Conservation (phyloP, 1,140 invertebrate genomes). For the Philopotamus ludificatus region DNA sequence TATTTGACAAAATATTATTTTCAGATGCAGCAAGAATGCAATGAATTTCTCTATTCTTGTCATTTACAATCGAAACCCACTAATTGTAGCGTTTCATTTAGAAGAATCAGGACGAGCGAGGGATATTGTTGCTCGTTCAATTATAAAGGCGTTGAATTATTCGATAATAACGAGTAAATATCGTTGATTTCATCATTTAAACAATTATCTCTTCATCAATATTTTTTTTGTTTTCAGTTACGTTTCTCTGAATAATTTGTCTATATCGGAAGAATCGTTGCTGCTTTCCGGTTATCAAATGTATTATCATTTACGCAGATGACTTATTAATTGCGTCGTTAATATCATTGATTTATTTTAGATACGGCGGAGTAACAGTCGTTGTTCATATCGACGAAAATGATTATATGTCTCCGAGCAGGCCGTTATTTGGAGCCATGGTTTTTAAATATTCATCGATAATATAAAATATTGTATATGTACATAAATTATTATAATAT, state of each 20-base stretch:
- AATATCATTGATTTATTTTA: too few relatives aligned
- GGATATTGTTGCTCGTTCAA: conserved; percentile 3
- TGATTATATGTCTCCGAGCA: conserved; percentile 13
- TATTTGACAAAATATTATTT: background rate
- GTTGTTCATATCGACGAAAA: conserved; percentile 6
- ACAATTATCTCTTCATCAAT: background rate
- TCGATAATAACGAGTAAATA: background rate
- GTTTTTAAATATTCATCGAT: background rate
- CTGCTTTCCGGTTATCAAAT: conserved; percentile 6
- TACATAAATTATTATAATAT: background rate
- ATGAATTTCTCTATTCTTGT: background rate
- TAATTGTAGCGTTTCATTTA: background rate
- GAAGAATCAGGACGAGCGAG: background rate
- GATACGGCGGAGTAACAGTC: conserved; percentile 9
- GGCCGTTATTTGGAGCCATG: conserved; percentile 1
- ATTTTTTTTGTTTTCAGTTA: background rate
- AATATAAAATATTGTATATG: conserved; percentile 5
- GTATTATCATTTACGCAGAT: background rate
- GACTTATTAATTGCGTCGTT: background rate
- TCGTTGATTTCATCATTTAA: background rate
- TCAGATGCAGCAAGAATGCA: background rate
- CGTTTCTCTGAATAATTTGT: background rate
- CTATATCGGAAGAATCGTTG: background rate
- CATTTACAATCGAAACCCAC: background rate
- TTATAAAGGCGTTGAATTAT: background rate